These are phyloP conservation scores for Allophyes oxyacanthae DNA, from an alignment of 2,888 invertebrate species.

Conservation along the genomic window DNA sequence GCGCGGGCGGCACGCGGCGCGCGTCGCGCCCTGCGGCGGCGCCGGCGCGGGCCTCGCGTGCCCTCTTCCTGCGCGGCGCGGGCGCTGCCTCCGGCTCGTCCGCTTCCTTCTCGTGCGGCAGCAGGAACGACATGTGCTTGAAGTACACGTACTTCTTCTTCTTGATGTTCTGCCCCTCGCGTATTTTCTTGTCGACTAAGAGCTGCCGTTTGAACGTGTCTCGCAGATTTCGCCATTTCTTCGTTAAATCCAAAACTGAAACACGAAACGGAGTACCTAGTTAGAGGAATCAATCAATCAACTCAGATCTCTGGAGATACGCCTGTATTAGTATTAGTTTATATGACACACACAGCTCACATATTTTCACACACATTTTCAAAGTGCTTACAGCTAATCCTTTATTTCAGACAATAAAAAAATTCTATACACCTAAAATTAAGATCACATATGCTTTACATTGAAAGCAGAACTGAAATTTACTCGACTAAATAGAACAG, in stretches of 20 bases:
- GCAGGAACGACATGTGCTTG: constrained; percentile 67
- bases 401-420: too few species aligned
- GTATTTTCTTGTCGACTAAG: constrained; percentile 54
- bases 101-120: constrained; percentile 56
- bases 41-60: constrained; percentile 12
- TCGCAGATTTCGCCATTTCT: constrained; percentile 70
- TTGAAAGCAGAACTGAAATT: too few species aligned
- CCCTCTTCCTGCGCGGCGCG: constrained; percentile 27
- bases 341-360: too few species aligned
- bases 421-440: too few species aligned
- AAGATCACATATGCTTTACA: too few species aligned
- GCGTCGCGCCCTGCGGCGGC: constrained; percentile 35
- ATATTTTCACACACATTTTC: too few species aligned
- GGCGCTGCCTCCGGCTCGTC: constrained; percentile 10
- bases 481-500: too few species aligned
- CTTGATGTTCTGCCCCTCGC: constrained; percentile 53
- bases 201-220: constrained; percentile 68
- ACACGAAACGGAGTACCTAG: neutral
- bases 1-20: constrained; percentile 2
- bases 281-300: too few species aligned
- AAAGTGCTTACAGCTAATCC: too few species aligned
- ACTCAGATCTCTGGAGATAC: too few species aligned
- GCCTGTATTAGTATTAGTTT: too few species aligned
- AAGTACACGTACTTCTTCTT: constrained; percentile 67
- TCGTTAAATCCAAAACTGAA: constrained; percentile 61